Conservation (phyloP, 1,140 invertebrate genomes). For the Macrosteles quadrilineatus region DNA sequence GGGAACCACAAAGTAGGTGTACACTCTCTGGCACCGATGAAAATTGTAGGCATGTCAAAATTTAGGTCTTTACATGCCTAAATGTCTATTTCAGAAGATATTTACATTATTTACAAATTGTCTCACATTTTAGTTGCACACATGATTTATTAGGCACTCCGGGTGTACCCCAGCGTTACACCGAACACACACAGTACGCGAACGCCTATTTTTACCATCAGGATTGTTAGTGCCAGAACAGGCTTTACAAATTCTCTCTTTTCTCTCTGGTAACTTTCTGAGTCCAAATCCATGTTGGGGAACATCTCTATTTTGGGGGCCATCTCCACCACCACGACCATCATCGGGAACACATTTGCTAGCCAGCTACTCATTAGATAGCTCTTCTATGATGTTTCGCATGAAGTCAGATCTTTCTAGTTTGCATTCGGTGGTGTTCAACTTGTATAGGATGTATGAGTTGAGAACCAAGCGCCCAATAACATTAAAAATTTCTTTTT, state of each 20-base stretch:
- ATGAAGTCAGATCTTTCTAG: slow-evolving; percentile 13
- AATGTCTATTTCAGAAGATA: neutral
- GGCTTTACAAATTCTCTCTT: slow-evolving; percentile 18
- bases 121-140: slow-evolving; percentile 14
- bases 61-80: too few species aligned
- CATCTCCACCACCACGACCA: neutral
- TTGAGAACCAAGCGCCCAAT: slow-evolving; percentile 23
- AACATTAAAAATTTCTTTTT: slow-evolving; percentile 30
- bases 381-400: neutral
- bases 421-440: slow-evolving; percentile 15
- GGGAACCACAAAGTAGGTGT: too few species aligned
- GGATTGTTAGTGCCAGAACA: slow-evolving; percentile 12
- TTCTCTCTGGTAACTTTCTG: slow-evolving; percentile 11
- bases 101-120: slow-evolving; percentile 5
- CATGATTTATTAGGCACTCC: slow-evolving; percentile 15
- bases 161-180: slow-evolving; percentile 12
- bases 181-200: slow-evolving; percentile 11
- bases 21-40: too few species aligned
- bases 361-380: slow-evolving; percentile 13
- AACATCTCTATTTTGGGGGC: neutral
- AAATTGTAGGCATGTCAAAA: too few species aligned
- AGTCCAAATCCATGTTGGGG: neutral
- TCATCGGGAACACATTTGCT: slow-evolving; percentile 6
- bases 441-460: slow-evolving; percentile 23
- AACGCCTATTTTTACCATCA: neutral